phyloP scores from a whole-genome alignment of 2,797 vertebrate genomes.

The Pitangus sulphuratus region DNA sequence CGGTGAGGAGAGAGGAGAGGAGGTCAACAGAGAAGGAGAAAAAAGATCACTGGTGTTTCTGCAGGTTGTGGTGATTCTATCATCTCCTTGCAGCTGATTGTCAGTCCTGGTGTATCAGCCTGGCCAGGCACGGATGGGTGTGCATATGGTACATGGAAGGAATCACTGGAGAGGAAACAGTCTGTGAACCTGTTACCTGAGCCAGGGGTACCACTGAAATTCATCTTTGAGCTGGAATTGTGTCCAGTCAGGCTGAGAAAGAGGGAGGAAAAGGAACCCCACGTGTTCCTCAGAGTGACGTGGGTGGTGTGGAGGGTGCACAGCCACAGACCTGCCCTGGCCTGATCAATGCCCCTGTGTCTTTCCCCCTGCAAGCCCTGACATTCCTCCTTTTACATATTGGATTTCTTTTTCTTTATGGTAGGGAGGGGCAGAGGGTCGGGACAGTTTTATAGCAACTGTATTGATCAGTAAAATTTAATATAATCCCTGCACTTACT shows the following conservation, averaged over 20 bases:
- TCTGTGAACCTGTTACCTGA: background rate
- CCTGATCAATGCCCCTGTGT: background rate
- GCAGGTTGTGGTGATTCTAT: background rate
- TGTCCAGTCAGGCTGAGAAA: background rate
- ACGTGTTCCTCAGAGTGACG: fast-evolving
- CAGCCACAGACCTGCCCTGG: background rate
- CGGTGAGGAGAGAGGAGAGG: background rate
- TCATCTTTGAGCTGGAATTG: fast-evolving
- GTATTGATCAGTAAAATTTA: slow-evolving; percentile 75
- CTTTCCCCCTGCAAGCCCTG: background rate
- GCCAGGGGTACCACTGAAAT: background rate
- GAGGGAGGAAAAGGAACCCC: background rate
- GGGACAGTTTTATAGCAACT: slow-evolving; percentile 68
- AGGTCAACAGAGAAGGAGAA: background rate
- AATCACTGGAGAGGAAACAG: background rate
- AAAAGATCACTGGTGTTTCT: fast-evolving
- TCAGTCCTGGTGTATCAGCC: fast-evolving
- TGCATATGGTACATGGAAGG: fast-evolving
- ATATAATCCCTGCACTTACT: slow-evolving; percentile 73
- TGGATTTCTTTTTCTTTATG: slow-evolving; percentile 72
- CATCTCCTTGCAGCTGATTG: background rate
- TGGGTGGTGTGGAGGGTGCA: background rate
- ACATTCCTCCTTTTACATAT: slow-evolving; percentile 39
- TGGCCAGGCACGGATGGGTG: background rate
- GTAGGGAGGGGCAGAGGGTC: slow-evolving; percentile 70